These are phyloP conservation scores for Brachypteracias leptosomus DNA, from an alignment of 2,113 vertebrate genomes.

Conservation along the genomic window DNA sequence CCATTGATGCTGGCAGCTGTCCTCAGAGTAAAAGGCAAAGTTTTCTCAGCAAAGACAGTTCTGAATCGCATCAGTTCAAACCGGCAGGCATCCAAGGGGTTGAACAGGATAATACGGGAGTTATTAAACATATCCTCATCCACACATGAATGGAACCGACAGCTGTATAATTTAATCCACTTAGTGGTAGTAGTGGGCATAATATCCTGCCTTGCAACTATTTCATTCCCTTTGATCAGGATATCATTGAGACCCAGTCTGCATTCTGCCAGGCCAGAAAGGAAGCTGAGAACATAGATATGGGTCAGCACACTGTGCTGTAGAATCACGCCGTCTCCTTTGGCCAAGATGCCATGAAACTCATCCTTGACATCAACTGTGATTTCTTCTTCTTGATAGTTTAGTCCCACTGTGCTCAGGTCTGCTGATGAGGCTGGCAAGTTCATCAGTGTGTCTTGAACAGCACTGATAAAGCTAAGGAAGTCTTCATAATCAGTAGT, in stretches of 20 bases:
- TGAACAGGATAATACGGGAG: slow-evolving; percentile 78
- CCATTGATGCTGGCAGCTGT: slow-evolving; percentile 81
- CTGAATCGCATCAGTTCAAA: slow-evolving; percentile 87
- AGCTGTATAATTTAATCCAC: slow-evolving; percentile 84
- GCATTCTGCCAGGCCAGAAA: slow-evolving; percentile 83
- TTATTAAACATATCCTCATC: slow-evolving; percentile 78
- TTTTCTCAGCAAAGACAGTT: slow-evolving; percentile 83
- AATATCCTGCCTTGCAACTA: slow-evolving; percentile 87
- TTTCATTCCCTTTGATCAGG: slow-evolving; percentile 86
- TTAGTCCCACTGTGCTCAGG: slow-evolving; percentile 74
- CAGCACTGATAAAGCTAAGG: slow-evolving; percentile 79
- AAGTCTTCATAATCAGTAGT: slow-evolving; percentile 85
- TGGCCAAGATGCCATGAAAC: slow-evolving; percentile 81
- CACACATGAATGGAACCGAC: slow-evolving; percentile 81
- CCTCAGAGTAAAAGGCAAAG: slow-evolving; percentile 85
- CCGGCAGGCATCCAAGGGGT: slow-evolving; percentile 79
- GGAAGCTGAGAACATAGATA: slow-evolving; percentile 82
- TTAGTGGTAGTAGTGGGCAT: slow-evolving; percentile 88
- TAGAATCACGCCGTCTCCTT: slow-evolving; percentile 77
- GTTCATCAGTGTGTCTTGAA: slow-evolving; percentile 79
- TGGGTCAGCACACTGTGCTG: slow-evolving; percentile 82
- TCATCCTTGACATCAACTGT: slow-evolving; percentile 84
- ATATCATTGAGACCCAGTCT: slow-evolving; percentile 86
- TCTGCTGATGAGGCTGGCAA: slow-evolving; percentile 75
- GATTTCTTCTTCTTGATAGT: slow-evolving; percentile 86